Evolutionary conservation across 2,113 vertebrate species (phyloP).

Genomic region (Athene noctua): DNA sequence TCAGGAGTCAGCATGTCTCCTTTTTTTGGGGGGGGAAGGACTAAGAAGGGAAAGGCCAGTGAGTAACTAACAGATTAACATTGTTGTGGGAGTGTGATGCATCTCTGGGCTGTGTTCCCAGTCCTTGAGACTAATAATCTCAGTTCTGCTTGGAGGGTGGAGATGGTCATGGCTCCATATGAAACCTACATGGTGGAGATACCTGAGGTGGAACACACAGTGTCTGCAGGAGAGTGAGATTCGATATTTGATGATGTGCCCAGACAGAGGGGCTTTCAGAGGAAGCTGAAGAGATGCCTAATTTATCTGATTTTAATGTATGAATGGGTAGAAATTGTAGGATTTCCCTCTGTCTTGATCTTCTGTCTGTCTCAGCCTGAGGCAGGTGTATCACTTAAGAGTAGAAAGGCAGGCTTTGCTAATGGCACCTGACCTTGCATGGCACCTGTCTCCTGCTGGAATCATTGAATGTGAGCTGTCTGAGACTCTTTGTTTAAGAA

Average conservation of each 20-base stretch:
- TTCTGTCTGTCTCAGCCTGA: neutral
- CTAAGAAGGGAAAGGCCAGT: neutral
- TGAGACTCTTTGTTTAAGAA: neutral
- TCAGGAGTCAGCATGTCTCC: neutral
- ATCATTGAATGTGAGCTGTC: neutral
- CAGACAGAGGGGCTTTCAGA: neutral
- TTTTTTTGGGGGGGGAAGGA: neutral
- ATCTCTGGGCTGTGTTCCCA: neutral
- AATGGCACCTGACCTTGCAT: neutral
- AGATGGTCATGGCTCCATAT: neutral
- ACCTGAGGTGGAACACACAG: neutral
- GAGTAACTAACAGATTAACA: neutral
- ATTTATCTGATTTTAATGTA: neutral
- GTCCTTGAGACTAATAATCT: neutral
- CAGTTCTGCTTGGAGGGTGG: neutral
- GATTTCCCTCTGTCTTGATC: neutral
- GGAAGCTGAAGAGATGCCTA: fast-evolving
- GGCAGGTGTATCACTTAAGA: neutral
- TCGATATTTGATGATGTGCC: neutral
- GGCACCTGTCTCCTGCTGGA: neutral
- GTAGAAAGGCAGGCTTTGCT: neutral
- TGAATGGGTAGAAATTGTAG: neutral
- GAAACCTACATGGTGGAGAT: neutral
- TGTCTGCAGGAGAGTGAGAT: neutral
- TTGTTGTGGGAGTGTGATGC: neutral